Evolutionary conservation across 2,113 vertebrate species (phyloP), one percentile per base, ranked within the genome.

Genomic region (Bostrychus sinensis): DNA sequence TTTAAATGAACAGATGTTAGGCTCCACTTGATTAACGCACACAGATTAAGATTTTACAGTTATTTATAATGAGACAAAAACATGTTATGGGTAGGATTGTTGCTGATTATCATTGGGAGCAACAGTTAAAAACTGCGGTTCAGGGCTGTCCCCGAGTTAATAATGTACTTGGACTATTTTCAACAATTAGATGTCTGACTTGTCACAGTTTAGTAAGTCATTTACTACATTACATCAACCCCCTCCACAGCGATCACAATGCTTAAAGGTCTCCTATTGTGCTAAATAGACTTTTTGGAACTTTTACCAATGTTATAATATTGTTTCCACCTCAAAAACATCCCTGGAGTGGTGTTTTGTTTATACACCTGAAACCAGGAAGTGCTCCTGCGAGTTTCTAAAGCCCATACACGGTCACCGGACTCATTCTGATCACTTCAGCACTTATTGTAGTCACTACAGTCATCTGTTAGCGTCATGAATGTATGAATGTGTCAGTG

Each of bases 21-120:
- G 62, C 66, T 81, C n/a, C n/a, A n/a, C n/a, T n/a, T 85, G 81
- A 85, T 87, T 83, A 83, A 65, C 64, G 62, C 48, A 62, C 62
- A 72, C 70, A 73, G 70, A 85, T 81, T 62, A 70, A 77, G 64
- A 77, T 56, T 56, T 81, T 70, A 22, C 41, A 17, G 25, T 48
- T 23, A 25, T 48, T 48, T 48, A 48, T 48, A 25, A 28, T 51
- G 16, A 30, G 14, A 28, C 23, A 51, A 13, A 28, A 28, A 28
- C 48, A 30, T 16, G 48, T 51, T 51, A 14, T 17, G 14, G 10
- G 37, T 13, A 14, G 37, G 25, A 30, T 51, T 51, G 48, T 51
- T 51, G 48, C 48, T 48, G 25, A 51, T 7, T 30, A n/a, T 51
- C 26, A 11, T 48, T 48, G 45, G 22, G 45, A 48, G 25, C 22